These are phyloP conservation scores for Drosophila cracens DNA, from an alignment of 2,888 invertebrate species.

Conservation along the genomic window DNA sequence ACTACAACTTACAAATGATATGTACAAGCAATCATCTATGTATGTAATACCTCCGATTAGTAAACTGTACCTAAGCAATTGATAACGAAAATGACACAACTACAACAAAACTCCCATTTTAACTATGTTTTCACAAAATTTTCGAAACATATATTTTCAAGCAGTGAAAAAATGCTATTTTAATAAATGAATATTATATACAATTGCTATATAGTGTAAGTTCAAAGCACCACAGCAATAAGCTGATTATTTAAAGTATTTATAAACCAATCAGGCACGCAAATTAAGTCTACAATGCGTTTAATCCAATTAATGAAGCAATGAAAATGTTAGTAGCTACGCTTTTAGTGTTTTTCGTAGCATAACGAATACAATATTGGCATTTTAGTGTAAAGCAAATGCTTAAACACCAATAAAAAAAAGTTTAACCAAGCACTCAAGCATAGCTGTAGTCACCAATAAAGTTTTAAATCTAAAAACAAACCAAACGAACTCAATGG, in stretches of 20 bases:
- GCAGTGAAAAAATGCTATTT: conserved; percentile 34
- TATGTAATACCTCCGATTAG: conserved; percentile 78
- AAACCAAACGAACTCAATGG: neutral
- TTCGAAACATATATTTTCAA: conserved; percentile 48
- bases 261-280: conserved; percentile 50
- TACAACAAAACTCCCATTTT: conserved; percentile 37
- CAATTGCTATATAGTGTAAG: conserved; percentile 60
- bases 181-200: conserved; percentile 52
- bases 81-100: conserved; percentile 34
- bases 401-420: conserved; percentile 38
- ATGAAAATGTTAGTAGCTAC: conserved; percentile 49
- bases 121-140: conserved; percentile 29
- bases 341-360: conserved; percentile 46
- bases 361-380: conserved; percentile 50
- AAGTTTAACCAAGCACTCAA: conserved; percentile 63
- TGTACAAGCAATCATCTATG: conserved; percentile 64
- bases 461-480: conserved; percentile 54
- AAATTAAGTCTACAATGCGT: conserved; percentile 42
- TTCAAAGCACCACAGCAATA: conserved; percentile 59
- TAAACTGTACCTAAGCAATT: conserved; percentile 71
- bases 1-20: conserved; percentile 28
- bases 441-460: conserved; percentile 68
- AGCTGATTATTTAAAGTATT: conserved; percentile 61
- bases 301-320: conserved; percentile 61
- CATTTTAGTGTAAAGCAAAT: conserved; percentile 54